These are phyloP conservation scores for Platyura marginata DNA, from an alignment of 1,140 invertebrate species.

Conservation along the genomic window DNA sequence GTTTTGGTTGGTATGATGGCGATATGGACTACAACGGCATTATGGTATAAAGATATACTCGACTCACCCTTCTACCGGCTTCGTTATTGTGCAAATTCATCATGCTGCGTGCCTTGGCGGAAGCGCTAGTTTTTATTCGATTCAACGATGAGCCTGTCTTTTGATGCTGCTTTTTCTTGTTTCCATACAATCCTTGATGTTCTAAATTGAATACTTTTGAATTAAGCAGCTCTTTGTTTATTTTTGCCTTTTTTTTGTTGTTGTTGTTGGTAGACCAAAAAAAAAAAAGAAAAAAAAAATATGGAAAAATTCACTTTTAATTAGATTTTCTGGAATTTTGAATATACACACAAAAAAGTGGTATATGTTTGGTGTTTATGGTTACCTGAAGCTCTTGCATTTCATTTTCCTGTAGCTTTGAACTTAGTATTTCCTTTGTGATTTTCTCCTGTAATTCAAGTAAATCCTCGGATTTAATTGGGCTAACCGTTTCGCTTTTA, in stretches of 20 bases:
- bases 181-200: slow-evolving; percentile 1
- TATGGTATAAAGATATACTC: not conserved
- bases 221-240: slow-evolving; percentile 22
- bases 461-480: slow-evolving; percentile 13
- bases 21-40: too few species aligned
- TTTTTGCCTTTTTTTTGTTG: slow-evolving; percentile 15
- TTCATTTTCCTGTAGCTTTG: slow-evolving; percentile 21
- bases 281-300: too few species aligned
- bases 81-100: slow-evolving; percentile 95
- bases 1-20: too few species aligned
- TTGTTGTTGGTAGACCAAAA: not conserved
- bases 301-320: not conserved
- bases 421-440: slow-evolving; percentile 22
- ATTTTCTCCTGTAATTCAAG: slow-evolving; percentile 20
- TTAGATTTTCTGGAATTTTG: not conserved
- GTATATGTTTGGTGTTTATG: not conserved
- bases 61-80: slow-evolving; percentile 71
- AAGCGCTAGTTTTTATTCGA: slow-evolving; percentile 1
- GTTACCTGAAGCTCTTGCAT: slow-evolving; percentile 21
- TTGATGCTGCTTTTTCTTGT: slow-evolving; percentile 36
- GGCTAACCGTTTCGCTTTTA: not conserved
- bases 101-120: slow-evolving; percentile 54
- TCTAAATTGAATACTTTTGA: slow-evolving; percentile 17
- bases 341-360: too few species aligned
- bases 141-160: not conserved